Percentiles rank a stretch among this genome's conserved stretches.
phyloP scores from a whole-genome alignment of 2,113 vertebrate genomes.

The Scopus umbretta region DNA sequence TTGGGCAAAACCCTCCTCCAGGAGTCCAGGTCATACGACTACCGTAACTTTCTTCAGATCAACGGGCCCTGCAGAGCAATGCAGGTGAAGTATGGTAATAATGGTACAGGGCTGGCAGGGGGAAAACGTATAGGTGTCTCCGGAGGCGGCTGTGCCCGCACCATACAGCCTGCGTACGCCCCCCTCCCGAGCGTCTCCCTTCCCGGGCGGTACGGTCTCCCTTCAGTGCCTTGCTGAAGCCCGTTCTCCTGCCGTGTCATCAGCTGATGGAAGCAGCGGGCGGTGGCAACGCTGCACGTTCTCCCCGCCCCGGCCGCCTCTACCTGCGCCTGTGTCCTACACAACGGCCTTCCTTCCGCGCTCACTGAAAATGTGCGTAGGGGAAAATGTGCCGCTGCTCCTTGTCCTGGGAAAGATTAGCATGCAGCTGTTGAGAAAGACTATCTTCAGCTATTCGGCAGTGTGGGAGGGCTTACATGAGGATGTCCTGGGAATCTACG shows the following conservation, averaged over 20 bases:
- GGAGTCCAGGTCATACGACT: not conserved
- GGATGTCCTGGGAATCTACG: not conserved
- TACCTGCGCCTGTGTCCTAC: not conserved
- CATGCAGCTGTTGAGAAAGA: slow-evolving; percentile 8
- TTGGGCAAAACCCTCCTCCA: not conserved
- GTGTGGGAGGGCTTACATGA: not conserved
- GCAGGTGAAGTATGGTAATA: not conserved
- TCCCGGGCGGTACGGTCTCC: rapidly evolving
- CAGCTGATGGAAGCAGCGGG: not conserved
- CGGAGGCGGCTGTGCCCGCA: not conserved
- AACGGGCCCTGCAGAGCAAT: not conserved
- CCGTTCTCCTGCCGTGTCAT: rapidly evolving
- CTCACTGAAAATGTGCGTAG: not conserved
- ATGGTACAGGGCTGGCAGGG: not conserved
- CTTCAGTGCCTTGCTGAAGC: not conserved
- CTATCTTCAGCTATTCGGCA: not conserved
- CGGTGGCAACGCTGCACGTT: not conserved
- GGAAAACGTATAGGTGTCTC: not conserved
- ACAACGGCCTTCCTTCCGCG: not conserved
- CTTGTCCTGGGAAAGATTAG: not conserved
- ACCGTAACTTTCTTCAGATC: not conserved
- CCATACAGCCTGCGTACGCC: not conserved
- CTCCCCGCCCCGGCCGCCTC: not conserved
- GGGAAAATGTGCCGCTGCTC: not conserved
- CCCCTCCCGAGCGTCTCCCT: not conserved